Percentiles rank a stretch among this genome's conserved stretches.
These are phyloP conservation scores for Aplocera efformata DNA, from an alignment of 2,888 invertebrate genomes.

Conservation along the genomic window DNA sequence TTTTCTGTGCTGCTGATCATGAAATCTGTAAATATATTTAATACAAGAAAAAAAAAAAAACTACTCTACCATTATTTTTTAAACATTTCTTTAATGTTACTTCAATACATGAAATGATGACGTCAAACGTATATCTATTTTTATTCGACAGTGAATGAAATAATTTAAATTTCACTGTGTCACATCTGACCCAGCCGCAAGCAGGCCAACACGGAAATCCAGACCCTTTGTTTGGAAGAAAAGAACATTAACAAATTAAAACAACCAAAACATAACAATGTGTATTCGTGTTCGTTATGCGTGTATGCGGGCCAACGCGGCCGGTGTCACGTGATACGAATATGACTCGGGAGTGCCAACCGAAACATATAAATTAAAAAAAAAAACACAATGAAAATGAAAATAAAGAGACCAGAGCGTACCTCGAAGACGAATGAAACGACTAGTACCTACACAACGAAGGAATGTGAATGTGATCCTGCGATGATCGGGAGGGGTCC, in stretches of 20 bases:
- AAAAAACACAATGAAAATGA: constrained; percentile 44
- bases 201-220: constrained; percentile 64
- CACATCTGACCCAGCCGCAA: constrained; percentile 61
- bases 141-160: not conserved
- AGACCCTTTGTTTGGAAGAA: constrained; percentile 53
- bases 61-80: too few species aligned
- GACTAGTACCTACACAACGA: constrained; percentile 64
- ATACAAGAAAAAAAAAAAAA: too few species aligned
- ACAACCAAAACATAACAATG: constrained; percentile 43
- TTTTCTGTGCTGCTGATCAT: too few species aligned
- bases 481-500: constrained; percentile 45
- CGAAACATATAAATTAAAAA: constrained; percentile 40
- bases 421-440: constrained; percentile 58
- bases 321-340: constrained; percentile 70
- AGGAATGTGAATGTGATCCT: constrained; percentile 53
- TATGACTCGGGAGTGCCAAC: constrained; percentile 69
- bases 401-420: constrained; percentile 49
- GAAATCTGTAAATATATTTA: too few species aligned
- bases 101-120: constrained; percentile 36
- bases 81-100: too few species aligned
- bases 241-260: constrained; percentile 32
- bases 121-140: constrained; percentile 42
- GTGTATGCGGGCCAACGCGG: constrained; percentile 53
- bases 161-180: constrained; percentile 31
- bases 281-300: constrained; percentile 64